Conservation (phyloP, 2,888 invertebrate species). For the Caenorhabditis sp. region DNA sequence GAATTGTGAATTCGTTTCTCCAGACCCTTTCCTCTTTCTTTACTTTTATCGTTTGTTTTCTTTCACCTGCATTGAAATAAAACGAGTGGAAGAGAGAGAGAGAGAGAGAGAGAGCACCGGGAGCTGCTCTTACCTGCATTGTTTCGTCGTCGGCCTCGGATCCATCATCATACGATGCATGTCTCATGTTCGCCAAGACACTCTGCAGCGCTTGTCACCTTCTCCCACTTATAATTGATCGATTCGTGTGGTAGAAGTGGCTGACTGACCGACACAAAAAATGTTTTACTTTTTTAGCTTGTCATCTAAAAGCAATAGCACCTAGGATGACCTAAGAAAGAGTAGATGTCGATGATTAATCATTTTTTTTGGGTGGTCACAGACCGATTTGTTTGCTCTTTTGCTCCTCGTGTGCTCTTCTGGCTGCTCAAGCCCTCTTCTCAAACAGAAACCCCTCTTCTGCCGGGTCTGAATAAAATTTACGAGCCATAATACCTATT, state of each 20-base stretch:
- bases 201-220: conserved; percentile 28
- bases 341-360: conserved; percentile 26
- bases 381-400: conserved; percentile 40
- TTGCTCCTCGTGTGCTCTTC: conserved; percentile 31
- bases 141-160: conserved; percentile 32
- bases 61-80: conserved; percentile 44
- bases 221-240: conserved; percentile 41
- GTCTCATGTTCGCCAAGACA: conserved; percentile 44
- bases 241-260: conserved; percentile 2
- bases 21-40: conserved; percentile 22
- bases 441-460: conserved; percentile 15
- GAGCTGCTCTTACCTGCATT: conserved; percentile 14
- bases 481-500: conserved; percentile 40
- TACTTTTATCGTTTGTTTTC: conserved; percentile 44
- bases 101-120: conserved; percentile 11
- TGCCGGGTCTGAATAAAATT: conserved; percentile 14
- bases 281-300: no score
- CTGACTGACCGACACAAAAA: conserved; percentile 9
- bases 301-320: no score
- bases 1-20: conserved; percentile 16
- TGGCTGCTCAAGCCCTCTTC: conserved; percentile 4
- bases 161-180: conserved; percentile 51
- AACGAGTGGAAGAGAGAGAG: conserved; percentile 2
- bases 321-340: conserved; percentile 19
- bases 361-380: conserved; percentile 26